These are phyloP conservation scores for Aegithalos caudatus DNA, from an alignment of 2,113 vertebrate genomes.

Conservation along the genomic window DNA sequence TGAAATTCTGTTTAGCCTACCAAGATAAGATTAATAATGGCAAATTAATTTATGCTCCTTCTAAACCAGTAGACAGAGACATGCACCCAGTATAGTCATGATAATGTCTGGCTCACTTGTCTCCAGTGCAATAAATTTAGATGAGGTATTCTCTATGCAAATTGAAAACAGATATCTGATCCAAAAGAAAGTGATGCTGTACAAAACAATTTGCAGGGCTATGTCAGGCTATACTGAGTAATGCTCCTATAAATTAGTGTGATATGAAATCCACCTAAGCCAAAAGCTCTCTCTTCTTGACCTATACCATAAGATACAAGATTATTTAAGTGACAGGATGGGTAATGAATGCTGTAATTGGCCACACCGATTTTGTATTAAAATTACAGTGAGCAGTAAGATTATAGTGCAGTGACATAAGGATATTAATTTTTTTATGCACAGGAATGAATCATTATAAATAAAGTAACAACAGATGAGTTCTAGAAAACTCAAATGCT, in stretches of 20 bases:
- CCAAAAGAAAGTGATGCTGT: background rate
- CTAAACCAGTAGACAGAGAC: background rate
- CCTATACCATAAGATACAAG: background rate
- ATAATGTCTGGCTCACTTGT: background rate
- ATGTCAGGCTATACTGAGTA: background rate
- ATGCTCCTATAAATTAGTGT: background rate
- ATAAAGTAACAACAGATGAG: background rate
- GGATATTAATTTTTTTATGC: background rate
- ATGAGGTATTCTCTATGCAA: background rate
- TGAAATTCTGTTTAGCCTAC: background rate
- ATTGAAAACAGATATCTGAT: conserved; percentile 6
- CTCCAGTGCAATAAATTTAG: background rate
- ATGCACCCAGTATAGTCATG: background rate
- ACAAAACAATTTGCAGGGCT: background rate
- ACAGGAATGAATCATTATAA: background rate
- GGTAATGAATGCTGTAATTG: background rate
- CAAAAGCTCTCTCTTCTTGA: background rate
- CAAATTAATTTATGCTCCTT: background rate
- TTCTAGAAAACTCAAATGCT: background rate
- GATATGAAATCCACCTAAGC: background rate
- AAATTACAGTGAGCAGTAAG: background rate
- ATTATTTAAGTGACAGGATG: background rate
- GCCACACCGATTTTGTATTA: background rate
- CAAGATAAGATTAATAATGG: background rate
- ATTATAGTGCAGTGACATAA: background rate